These are phyloP conservation scores for Poeciliopsis turrubarensis DNA, from an alignment of 2,113 vertebrate genomes.

Conservation along the genomic window DNA sequence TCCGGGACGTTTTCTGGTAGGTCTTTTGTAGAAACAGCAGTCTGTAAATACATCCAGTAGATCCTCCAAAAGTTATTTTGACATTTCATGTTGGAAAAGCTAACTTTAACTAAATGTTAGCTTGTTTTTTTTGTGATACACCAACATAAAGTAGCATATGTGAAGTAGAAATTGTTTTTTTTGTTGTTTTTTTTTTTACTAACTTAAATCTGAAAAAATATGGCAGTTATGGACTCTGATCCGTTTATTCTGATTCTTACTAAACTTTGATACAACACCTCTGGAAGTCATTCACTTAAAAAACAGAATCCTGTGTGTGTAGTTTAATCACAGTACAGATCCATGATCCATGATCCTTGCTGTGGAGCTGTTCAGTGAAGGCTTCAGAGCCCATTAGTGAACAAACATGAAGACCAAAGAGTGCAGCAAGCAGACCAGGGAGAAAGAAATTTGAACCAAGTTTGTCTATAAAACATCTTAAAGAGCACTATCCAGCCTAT, in stretches of 20 bases:
- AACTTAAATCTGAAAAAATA: no score
- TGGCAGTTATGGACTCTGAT: no score
- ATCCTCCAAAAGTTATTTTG: background rate
- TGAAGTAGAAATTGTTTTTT: background rate
- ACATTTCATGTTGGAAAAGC: background rate
- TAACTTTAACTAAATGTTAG: no score
- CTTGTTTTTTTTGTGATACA: background rate
- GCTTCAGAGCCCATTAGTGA: background rate
- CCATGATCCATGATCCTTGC: no score
- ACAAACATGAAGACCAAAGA: background rate
- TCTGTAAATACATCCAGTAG: background rate
- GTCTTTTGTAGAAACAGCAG: background rate
- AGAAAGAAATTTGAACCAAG: no score
- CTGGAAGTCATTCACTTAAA: no score
- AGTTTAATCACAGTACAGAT: no score
- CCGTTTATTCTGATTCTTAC: background rate
- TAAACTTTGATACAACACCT: no score
- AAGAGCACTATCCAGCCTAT: background rate
- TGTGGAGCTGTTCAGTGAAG: background rate
- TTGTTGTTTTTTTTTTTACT: no score
- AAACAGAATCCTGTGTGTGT: no score
- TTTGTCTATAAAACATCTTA: background rate
- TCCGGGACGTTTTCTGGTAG: conserved; percentile 94
- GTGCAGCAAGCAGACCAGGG: background rate
- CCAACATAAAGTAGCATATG: background rate